Conservation (phyloP, 2,888 invertebrate genomes). For the Agonopterix subpropinquella region DNA sequence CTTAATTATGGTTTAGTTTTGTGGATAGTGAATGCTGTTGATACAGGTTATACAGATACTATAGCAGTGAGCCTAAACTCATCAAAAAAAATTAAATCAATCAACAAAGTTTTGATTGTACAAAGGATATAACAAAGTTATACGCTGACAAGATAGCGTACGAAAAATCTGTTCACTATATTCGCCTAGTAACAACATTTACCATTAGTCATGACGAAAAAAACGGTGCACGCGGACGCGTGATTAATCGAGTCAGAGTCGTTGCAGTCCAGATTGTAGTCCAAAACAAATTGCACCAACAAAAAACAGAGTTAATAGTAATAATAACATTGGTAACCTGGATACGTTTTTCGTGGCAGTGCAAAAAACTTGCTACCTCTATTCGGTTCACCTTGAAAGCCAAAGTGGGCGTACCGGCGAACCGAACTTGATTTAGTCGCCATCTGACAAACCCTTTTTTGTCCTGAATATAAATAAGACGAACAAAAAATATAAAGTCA, state of each 20-base stretch:
- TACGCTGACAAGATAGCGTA: too few species aligned
- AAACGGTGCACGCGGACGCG: constrained; percentile 26
- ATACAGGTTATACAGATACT: too few species aligned
- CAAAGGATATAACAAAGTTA: too few species aligned
- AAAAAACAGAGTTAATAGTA: constrained; percentile 30
- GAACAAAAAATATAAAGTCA: constrained; percentile 56
- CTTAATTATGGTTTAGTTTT: too few species aligned
- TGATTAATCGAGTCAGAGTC: constrained; percentile 38
- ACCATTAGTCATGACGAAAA: constrained; percentile 27
- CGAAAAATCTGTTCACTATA: not conserved
- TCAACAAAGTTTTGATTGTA: too few species aligned
- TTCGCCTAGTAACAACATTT: constrained; percentile 33
- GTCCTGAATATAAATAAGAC: constrained; percentile 70
- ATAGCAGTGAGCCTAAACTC: too few species aligned
- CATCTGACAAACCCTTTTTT: constrained; percentile 72
- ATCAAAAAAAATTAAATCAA: too few species aligned
- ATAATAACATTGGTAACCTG: constrained; percentile 40
- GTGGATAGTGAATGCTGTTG: too few species aligned
- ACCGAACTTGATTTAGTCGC: constrained; percentile 68
- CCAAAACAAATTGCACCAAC: constrained; percentile 21
- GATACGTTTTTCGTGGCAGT: constrained; percentile 27
- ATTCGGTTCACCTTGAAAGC: constrained; percentile 58
- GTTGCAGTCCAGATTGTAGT: constrained; percentile 37
- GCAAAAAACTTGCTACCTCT: constrained; percentile 55
- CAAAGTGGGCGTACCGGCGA: constrained; percentile 64